Percentiles rank a stretch among this genome's conserved stretches.
Evolutionary conservation across 2,113 vertebrate genomes (phyloP).

Genomic region (Muntiacus reevesi): DNA sequence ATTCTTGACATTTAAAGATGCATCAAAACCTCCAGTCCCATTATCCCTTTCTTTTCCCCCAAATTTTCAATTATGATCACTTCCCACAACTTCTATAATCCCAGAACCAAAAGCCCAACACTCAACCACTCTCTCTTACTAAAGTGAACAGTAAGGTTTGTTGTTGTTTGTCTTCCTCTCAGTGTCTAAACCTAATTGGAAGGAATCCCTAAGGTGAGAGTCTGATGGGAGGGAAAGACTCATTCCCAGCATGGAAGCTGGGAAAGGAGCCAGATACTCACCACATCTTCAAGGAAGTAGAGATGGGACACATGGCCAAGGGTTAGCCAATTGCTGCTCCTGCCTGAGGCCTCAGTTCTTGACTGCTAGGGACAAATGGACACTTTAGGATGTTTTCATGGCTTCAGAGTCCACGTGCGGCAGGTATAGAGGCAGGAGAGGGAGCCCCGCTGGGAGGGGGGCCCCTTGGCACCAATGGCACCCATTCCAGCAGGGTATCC

Average conservation of each 20-base stretch:
- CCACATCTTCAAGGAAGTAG: background rate
- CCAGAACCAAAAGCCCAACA: background rate
- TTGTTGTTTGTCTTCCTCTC: background rate
- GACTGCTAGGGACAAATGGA: background rate
- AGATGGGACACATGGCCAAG: background rate
- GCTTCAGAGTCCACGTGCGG: too few relatives aligned
- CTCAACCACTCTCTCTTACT: background rate
- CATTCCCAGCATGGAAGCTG: background rate
- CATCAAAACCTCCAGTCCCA: background rate
- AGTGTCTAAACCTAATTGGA: background rate
- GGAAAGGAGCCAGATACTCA: background rate
- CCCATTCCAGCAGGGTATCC: background rate
- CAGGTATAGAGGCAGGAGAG: background rate
- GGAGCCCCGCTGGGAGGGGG: rapidly evolving
- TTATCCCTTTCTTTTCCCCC: background rate
- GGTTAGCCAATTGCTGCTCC: background rate
- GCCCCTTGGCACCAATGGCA: background rate
- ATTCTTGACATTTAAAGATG: background rate
- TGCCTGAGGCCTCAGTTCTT: background rate
- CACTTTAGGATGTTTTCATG: background rate
- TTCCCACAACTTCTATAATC: background rate
- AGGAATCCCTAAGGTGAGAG: background rate
- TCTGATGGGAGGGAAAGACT: background rate
- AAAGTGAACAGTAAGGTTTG: background rate
- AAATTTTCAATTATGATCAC: background rate